Evolutionary conservation across 2,888 invertebrate species (phyloP).

Genomic region (Trypoxylon attenuatum): DNA sequence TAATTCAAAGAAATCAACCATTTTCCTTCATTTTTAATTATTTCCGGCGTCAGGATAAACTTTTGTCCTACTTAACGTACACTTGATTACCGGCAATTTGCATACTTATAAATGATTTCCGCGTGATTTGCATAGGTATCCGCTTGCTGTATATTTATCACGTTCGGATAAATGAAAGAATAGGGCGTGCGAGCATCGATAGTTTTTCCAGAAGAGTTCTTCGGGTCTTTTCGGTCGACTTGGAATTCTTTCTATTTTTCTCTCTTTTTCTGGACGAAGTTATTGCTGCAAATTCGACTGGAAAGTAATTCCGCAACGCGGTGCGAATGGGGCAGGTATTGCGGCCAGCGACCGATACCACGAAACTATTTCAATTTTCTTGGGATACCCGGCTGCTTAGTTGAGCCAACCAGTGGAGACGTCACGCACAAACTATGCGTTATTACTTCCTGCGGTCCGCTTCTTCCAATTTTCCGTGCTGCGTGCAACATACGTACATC

Average conservation of each 20-base stretch:
- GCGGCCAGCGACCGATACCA: neutral
- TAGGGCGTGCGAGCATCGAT: neutral
- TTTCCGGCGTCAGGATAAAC: neutral
- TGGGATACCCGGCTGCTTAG: neutral
- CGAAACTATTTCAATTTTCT: conserved; percentile 3
- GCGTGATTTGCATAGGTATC: conserved; percentile 28
- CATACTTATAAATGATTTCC: conserved; percentile 13
- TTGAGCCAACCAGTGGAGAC: neutral
- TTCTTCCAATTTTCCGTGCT: neutral
- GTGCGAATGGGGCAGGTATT: neutral
- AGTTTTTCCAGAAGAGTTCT: neutral
- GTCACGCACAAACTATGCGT: neutral
- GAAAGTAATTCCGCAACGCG: conserved; percentile 1
- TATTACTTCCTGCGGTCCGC: neutral
- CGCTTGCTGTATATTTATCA: conserved; percentile 6
- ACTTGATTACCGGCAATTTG: conserved; percentile 11
- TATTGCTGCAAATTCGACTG: too few species aligned
- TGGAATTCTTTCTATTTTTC: neutral
- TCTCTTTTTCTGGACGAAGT: too few species aligned
- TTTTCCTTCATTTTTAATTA: neutral
- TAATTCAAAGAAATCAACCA: neutral
- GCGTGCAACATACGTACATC: too few species aligned
- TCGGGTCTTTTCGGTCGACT: neutral
- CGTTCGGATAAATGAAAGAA: neutral
- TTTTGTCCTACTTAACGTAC: conserved; percentile 16